These are phyloP conservation scores for Pachymerium ferrugineum DNA, from an alignment of 2,888 invertebrate species.

Conservation along the genomic window DNA sequence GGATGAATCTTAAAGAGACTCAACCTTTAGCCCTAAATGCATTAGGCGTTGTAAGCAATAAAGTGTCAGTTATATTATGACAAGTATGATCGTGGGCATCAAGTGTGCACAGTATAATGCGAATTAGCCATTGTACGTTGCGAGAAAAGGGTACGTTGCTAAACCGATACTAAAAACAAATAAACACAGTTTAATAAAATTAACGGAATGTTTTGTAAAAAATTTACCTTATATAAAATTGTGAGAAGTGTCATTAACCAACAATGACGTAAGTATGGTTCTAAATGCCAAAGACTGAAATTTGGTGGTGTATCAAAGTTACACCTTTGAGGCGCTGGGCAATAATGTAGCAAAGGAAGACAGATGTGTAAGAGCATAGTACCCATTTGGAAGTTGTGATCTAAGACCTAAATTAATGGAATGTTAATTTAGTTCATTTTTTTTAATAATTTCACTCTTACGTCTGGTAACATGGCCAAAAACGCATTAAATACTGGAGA, in stretches of 20 bases:
- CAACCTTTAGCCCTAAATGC: conserved; percentile 32
- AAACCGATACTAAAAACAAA: conserved; percentile 49
- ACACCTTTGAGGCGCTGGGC: conserved; percentile 67
- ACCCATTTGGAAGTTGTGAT: conserved; percentile 93
- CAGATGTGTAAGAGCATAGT: conserved; percentile 80
- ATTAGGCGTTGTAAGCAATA: conserved; percentile 61
- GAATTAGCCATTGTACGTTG: conserved; percentile 72
- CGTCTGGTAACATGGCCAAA: conserved; percentile 78
- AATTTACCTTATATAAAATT: conserved; percentile 84
- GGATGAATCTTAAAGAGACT: not conserved
- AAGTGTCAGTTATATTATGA: conserved; percentile 71
- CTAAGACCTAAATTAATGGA: conserved; percentile 61
- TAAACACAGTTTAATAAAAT: not conserved
- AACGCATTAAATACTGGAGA: conserved; percentile 96
- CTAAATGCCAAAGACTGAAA: conserved; percentile 82
- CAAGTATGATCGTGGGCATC: conserved; percentile 89
- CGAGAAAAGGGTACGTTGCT: conserved; percentile 48
- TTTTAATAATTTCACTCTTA: conserved; percentile 39
- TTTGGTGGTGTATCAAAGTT: conserved; percentile 57
- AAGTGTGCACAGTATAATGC: conserved; percentile 84
- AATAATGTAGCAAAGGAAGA: conserved; percentile 70
- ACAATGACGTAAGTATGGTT: conserved; percentile 76
- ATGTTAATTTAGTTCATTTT: not conserved
- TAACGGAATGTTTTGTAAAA: not conserved
- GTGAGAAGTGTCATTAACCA: conserved; percentile 93